Evolutionary conservation across 1,140 invertebrate species (phyloP), one percentile per base, ranked within the genome.

Genomic region (Pseudomyrmex sp.): DNA sequence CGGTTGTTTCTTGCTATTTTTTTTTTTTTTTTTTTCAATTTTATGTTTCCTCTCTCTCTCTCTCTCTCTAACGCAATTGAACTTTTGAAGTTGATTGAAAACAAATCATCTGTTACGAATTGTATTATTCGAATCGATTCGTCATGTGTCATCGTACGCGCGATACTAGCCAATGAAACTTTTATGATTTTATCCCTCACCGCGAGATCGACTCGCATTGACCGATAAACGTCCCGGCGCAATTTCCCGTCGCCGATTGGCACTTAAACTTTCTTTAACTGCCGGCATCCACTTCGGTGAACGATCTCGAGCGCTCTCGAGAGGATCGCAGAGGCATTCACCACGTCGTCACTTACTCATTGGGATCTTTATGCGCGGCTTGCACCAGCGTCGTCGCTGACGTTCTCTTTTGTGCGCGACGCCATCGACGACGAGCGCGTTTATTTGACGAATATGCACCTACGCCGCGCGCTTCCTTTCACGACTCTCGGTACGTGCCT

Each of bases 401-500:
- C 54, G 65, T 20, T 70, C 76, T 79, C 35, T 35, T 35, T 70
- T 79, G 65, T 79, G 76, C 65, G 52, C 76, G 63, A 52, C 50
- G 54, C 62, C 54, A 56, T 74, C 70, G 59, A 20, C 44, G 48
- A 58, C 26, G 70, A 75, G 79, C 58, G 69, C 59, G 70, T 85
- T 52, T 61, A 65, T 85, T 82, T 82, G 84, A 76, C 86, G 86
- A 77, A 89, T 35, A 35, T 88, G 79, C 79, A 86, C 86, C 70
- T 23, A 69, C 75, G 56, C 59, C 56, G 69, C 48, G 68, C 66
- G 62, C 76, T 69, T 35, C 82, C 62, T 89, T 85, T 89, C 83
- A 87, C 59, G 73, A 23, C 18, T 61, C 48, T 52, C 35, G 76
- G 85, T 87, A 88, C 86, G 83, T 88, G 86, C 83, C 89, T 82